Conservation (phyloP, 2,113 vertebrate species). For the Cardinalis cardinalis region DNA sequence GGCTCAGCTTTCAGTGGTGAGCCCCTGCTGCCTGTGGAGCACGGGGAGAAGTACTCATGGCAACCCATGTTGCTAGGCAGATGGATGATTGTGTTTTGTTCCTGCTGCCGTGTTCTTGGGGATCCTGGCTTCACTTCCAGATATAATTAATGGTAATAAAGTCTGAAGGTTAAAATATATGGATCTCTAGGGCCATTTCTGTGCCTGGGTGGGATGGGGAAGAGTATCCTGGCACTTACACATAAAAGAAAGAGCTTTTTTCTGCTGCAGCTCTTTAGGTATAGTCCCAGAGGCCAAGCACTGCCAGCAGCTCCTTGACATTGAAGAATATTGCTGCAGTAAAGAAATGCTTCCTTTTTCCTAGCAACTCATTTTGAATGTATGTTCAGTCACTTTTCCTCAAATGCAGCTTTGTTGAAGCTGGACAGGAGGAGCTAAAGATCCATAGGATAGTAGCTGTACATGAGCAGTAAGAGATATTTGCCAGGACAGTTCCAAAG, state of each 20-base stretch:
- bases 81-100: conserved; percentile 60
- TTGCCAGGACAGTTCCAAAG: neutral
- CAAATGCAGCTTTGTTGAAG: neutral
- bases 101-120: conserved; percentile 11
- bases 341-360: conserved; percentile 9
- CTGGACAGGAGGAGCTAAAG: neutral
- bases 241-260: neutral
- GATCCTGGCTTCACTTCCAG: conserved; percentile 45
- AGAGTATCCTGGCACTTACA: neutral
- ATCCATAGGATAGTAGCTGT: neutral
- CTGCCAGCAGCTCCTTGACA: conserved; percentile 25
- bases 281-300: neutral
- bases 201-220: neutral
- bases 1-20: neutral
- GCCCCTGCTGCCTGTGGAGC: neutral
- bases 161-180: conserved; percentile 45
- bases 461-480: neutral
- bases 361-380: neutral
- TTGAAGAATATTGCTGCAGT: conserved; percentile 14
- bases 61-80: conserved; percentile 64
- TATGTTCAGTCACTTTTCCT: neutral
- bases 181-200: conserved; percentile 40
- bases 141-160: conserved; percentile 61
- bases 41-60: neutral
- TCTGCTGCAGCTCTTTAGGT: neutral